Conservation (phyloP, 2,797 vertebrate species). For the Aldrovandia affinis region DNA sequence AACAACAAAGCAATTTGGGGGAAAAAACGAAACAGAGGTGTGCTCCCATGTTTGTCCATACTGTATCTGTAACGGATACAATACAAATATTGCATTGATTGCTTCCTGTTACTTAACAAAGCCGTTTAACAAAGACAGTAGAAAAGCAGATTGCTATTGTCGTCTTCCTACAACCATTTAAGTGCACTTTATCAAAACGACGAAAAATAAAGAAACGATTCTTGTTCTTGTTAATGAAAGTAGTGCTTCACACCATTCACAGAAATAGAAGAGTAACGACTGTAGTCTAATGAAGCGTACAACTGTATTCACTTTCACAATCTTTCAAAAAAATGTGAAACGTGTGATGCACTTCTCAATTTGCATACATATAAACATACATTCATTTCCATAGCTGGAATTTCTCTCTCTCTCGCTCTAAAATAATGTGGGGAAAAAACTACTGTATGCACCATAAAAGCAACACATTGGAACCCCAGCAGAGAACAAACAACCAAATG, state of each 20-base stretch:
- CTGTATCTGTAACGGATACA: neutral
- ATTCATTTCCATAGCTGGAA: slow-evolving; percentile 10
- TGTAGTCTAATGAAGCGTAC: neutral
- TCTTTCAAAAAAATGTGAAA: neutral
- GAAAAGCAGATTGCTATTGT: neutral
- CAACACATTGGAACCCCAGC: neutral
- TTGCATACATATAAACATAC: slow-evolving; percentile 55
- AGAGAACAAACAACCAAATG: neutral
- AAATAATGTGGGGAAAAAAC: neutral
- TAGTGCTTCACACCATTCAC: slow-evolving; percentile 15
- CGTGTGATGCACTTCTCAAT: slow-evolving; percentile 12
- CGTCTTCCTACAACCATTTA: neutral
- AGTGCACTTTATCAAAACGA: slow-evolving; percentile 4
- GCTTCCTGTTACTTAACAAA: neutral
- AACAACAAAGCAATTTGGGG: neutral
- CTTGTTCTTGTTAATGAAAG: slow-evolving; percentile 29
- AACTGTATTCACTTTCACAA: neutral
- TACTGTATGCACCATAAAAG: neutral
- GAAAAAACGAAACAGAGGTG: neutral
- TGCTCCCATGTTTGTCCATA: neutral
- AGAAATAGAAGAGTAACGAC: neutral
- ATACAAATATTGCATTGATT: slow-evolving; percentile 11
- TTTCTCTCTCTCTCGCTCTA: neutral
- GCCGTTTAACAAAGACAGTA: neutral
- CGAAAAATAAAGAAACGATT: neutral